Conservation (phyloP, 2,113 vertebrate species). For the Rhadina sibilatrix region DNA sequence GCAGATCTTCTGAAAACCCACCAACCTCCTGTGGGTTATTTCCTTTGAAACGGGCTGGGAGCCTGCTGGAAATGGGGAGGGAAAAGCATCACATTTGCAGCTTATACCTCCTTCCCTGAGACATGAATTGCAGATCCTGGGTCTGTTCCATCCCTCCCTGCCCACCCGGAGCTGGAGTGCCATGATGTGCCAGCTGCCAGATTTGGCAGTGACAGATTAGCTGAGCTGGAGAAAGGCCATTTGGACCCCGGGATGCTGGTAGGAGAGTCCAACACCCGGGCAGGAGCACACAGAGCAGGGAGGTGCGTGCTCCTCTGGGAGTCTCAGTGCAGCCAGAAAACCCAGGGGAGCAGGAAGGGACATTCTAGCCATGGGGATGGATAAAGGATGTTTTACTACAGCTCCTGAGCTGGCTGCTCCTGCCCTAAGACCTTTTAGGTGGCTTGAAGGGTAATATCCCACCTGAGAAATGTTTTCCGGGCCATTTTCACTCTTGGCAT, state of each 20-base stretch:
- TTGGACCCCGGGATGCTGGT: neutral
- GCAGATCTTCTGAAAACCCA: neutral
- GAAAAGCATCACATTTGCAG: neutral
- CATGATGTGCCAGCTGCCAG: conserved; percentile 27
- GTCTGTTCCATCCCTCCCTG: neutral
- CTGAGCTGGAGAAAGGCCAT: conserved; percentile 52
- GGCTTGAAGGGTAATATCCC: neutral
- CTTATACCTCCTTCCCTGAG: neutral
- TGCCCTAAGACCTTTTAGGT: neutral
- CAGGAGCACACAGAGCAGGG: neutral
- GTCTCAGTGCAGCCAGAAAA: neutral
- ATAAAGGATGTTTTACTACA: neutral
- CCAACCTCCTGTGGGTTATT: neutral
- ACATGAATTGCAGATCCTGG: neutral
- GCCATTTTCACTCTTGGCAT: neutral
- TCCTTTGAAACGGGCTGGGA: neutral
- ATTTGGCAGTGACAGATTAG: conserved; percentile 25
- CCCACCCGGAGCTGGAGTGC: neutral
- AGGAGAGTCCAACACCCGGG: neutral
- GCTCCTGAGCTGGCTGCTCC: neutral
- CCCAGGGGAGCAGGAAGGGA: neutral
- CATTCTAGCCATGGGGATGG: neutral
- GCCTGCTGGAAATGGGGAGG: neutral
- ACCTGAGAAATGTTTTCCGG: neutral
- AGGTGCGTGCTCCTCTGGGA: neutral